Evolutionary conservation across 2,797 vertebrate species (phyloP), one percentile per base, ranked within the genome.

Genomic region (Benthosema pterotum): DNA sequence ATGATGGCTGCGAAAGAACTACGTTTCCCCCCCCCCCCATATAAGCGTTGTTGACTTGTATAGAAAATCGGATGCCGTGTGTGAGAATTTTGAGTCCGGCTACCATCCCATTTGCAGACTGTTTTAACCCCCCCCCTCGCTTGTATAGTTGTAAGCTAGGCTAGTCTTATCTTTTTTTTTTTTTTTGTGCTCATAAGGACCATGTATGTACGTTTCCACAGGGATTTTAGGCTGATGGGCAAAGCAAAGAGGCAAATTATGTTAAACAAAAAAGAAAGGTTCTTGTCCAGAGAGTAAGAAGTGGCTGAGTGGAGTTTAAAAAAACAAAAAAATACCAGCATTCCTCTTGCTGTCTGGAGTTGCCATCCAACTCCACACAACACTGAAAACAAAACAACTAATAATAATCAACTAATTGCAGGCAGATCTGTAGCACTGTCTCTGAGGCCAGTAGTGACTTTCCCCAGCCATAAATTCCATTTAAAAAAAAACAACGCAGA

Each of bases 361-460:
- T 79, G 74, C 74, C 73, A 68, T 64, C 65, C 75, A 72, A 60
- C 82, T 82, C 72, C 80, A 69, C 67, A 77, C 77, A 72, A 79
- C 69, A 67, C 77, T 52, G n/a, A 74, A 73, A 80, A 42, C 60
- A 42, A 79, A 15, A 43, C 14, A 61, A 42, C 61, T 17, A 50
- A 79, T 83, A 15, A 43, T 12, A 61, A 42, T 61, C 18, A 50
- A 79, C 84, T 64, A 82, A 83, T 84, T 86, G 63, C 93, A 94
- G 94, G 94, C 93, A 93, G 93, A 94, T 91, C 92, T 94, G 93
- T 95, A 96, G 95, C 95, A 95, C 94, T 94, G 93, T 94, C 93
- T 89, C 91, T 77, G 88, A 94, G 95, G 95, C 95, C 95, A 96
- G 95, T 96, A 96, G 91, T 93, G 91, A 92, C 87, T 91, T 94